phyloP scores from a whole-genome alignment of 1,140 invertebrate species.

The Marisa cornuarietis region DNA sequence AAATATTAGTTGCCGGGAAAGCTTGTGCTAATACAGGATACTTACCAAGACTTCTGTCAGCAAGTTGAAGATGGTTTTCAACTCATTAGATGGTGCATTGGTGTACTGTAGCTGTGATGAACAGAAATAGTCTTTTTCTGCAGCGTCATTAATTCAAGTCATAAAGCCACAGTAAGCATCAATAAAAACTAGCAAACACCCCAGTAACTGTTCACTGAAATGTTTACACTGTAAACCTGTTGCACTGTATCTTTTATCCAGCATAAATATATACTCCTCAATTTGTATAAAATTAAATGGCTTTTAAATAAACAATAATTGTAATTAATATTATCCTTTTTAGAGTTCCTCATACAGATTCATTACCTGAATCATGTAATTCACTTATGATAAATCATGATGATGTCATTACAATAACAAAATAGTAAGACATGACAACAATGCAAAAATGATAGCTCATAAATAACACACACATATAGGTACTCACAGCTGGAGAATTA shows the following conservation, averaged over 20 bases:
- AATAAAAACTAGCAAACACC: too few relatives aligned
- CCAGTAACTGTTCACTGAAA: too few relatives aligned
- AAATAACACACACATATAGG: background rate
- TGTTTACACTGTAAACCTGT: too few relatives aligned
- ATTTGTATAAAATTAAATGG: too few relatives aligned
- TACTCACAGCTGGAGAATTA: conserved; percentile 7
- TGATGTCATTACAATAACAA: too few relatives aligned
- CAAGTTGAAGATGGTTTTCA: conserved; percentile 64
- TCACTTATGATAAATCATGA: too few relatives aligned
- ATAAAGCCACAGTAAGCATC: background rate
- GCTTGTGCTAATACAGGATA: conserved; percentile 11
- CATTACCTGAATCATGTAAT: too few relatives aligned
- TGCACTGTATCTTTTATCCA: too few relatives aligned
- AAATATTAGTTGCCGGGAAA: background rate
- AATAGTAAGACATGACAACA: background rate
- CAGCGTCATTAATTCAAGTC: background rate
- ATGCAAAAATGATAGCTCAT: background rate
- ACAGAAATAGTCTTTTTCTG: background rate
- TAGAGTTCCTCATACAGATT: too few relatives aligned
- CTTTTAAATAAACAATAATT: too few relatives aligned
- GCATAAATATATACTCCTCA: too few relatives aligned
- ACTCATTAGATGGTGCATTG: conserved; percentile 66
- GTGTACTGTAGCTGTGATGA: conserved; percentile 62
- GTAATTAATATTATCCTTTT: too few relatives aligned
- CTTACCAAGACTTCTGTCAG: conserved; percentile 66